Evolutionary conservation across 2,888 invertebrate genomes (phyloP).

Genomic region (Bimastos eiseni): DNA sequence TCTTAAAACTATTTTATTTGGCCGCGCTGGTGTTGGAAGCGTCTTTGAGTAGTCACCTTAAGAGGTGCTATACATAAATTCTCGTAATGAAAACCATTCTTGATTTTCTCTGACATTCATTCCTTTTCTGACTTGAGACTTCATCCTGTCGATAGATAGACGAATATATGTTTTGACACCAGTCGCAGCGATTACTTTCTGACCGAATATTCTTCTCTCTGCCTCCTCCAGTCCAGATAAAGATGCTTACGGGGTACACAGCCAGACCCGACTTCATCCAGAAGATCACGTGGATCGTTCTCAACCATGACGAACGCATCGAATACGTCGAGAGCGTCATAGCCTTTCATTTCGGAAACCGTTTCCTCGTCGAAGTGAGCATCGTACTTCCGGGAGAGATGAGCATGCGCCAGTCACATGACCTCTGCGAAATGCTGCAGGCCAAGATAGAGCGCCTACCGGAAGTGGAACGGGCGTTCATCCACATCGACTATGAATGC

Average conservation of each 20-base stretch:
- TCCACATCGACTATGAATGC: slow-evolving; percentile 64
- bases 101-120: no score
- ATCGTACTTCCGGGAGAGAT: slow-evolving; percentile 60
- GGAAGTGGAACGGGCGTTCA: slow-evolving; percentile 65
- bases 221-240: slow-evolving; percentile 56
- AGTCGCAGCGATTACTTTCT: neutral
- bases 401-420: slow-evolving; percentile 62
- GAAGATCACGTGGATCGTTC: slow-evolving; percentile 59
- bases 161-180: no score
- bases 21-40: no score
- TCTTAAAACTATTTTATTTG: no score
- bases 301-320: slow-evolving; percentile 57
- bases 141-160: no score
- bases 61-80: no score
- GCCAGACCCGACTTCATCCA: slow-evolving; percentile 59
- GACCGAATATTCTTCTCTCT: neutral
- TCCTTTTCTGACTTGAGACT: no score
- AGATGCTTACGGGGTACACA: slow-evolving; percentile 57
- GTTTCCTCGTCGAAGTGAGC: slow-evolving; percentile 62
- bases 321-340: slow-evolving; percentile 63
- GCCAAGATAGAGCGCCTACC: slow-evolving; percentile 63
- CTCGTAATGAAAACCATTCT: no score
- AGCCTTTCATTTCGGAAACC: slow-evolving; percentile 65
- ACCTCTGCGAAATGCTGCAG: slow-evolving; percentile 64
- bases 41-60: no score